Percentiles rank a stretch among this genome's conserved stretches.
phyloP scores from a whole-genome alignment of 2,888 invertebrate genomes.

The Callinectes sapidus region DNA sequence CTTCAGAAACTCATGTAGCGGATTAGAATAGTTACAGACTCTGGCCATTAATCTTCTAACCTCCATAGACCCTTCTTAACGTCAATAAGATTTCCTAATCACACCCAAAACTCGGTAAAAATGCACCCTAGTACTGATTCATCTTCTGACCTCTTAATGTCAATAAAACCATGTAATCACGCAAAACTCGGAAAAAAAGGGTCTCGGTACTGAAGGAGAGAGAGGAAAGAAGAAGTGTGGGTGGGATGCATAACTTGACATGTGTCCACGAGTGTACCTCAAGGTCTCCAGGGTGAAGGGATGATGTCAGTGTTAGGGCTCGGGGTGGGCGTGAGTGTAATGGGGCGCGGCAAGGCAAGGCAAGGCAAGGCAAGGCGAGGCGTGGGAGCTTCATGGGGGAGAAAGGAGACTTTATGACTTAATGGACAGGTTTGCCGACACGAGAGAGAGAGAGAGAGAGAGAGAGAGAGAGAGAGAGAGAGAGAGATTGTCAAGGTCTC shows the following conservation, averaged over 20 bases:
- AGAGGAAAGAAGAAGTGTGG: too few species aligned
- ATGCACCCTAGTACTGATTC: too few species aligned
- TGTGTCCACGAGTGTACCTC: not conserved
- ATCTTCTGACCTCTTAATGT: too few species aligned
- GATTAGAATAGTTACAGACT: too few species aligned
- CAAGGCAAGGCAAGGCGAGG: slow-evolving; percentile 17
- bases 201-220: not conserved
- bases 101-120: too few species aligned
- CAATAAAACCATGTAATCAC: too few species aligned
- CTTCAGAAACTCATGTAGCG: too few species aligned
- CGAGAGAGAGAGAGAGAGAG: not conserved
- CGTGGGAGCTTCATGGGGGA: slow-evolving; percentile 1
- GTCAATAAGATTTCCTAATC: too few species aligned
- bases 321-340: slow-evolving; percentile 16
- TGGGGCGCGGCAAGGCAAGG: slow-evolving; percentile 17
- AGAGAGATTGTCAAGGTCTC: not conserved
- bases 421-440: not conserved
- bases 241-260: too few species aligned
- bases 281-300: not conserved
- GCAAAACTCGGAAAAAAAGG: too few species aligned
- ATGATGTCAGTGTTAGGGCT: not conserved
- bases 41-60: too few species aligned
- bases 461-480: slow-evolving; percentile 9
- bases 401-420: not conserved
- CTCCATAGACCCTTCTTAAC: too few species aligned